Evolutionary conservation across 2,113 vertebrate genomes (phyloP).

Genomic region (Rhadina sibilatrix): DNA sequence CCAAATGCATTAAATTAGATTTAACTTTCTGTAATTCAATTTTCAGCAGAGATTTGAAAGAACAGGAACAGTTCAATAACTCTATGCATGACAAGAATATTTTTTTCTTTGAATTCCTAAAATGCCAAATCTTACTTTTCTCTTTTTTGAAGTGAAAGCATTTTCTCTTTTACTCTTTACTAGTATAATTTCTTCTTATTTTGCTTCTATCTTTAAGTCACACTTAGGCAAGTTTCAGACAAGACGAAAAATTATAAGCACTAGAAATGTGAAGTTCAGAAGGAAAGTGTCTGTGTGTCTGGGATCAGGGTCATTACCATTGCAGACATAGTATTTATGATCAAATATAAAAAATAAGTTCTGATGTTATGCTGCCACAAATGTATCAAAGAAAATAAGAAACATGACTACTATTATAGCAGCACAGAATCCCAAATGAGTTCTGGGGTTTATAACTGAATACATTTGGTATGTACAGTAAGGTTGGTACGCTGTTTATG

Average conservation of each 20-base stretch:
- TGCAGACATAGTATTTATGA: neutral
- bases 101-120: neutral
- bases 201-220: neutral
- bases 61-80: neutral
- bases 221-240: neutral
- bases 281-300: neutral
- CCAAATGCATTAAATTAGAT: neutral
- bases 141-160: neutral
- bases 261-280: neutral
- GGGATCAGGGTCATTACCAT: neutral
- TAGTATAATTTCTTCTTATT: neutral
- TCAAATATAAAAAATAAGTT: neutral
- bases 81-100: neutral
- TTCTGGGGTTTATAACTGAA: neutral
- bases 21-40: neutral
- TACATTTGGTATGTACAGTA: neutral
- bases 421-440: neutral
- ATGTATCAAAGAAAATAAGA: neutral
- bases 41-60: neutral
- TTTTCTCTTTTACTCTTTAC: neutral
- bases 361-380: neutral
- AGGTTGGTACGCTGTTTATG: accelerated
- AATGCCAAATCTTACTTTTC: neutral
- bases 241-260: neutral
- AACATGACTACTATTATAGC: neutral